Evolutionary conservation across 1,140 invertebrate genomes (phyloP), one percentile per base, ranked within the genome.

Genomic region (Drosophila tropicalis): DNA sequence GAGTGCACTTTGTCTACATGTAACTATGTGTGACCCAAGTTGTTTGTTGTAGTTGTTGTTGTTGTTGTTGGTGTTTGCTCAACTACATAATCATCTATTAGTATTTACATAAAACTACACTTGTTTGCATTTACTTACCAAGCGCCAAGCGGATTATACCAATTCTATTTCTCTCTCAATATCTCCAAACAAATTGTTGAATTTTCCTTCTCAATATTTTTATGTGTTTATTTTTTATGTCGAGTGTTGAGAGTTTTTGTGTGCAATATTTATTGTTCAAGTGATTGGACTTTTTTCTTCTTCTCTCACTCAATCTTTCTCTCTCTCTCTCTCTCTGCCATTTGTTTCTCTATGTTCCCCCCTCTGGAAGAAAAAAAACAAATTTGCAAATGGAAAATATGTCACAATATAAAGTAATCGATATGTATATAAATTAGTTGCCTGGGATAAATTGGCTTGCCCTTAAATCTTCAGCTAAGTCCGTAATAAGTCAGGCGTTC

Each of bases 51-150:
- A 65, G 70, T 62, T 76, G 44, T 55, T 71, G 63, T 62, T 81
- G 44, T 62, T 61, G 67, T 70, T 80, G 79, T 76, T 87, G 75
- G n/a, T 86, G 83, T 86, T 87, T 87, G 83, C 76, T 76, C 84
- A 86, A 83, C 83, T 86, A 86, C 83, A 86, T 86, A 86, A 86
- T 86, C 84, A 86, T 86, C 83, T 86, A 86, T 86, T 86, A 86
- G 83, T 86, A 86, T 86, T 86, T 86, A 86, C 83, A 86, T 86
- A 86, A 79, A 87, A 86, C 83, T 87, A 86, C 83, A 86, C 76
- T 86, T 87, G 83, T 89, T 87, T 87, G 83, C 83, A 87, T 87
- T 87, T 87, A 51, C 44, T 51, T 51, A 51, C 44, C 17, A 87
- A 86, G 83, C 81, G 76, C 63, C 82, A 87, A 86, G 83, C 84